Evolutionary conservation across 2,888 invertebrate genomes (phyloP).

Genomic region (Lasioglossum marginatum): DNA sequence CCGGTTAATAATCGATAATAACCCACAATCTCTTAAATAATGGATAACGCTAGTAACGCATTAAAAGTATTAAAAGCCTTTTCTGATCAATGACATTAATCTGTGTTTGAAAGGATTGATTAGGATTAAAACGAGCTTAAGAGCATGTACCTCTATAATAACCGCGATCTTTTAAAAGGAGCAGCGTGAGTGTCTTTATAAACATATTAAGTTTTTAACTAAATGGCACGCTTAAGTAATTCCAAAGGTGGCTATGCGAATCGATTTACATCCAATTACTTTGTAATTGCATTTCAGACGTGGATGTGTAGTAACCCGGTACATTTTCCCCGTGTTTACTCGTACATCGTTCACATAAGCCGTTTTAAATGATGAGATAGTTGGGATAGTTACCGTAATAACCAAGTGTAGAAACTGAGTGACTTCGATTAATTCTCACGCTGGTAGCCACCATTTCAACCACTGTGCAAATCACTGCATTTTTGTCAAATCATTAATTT

Average conservation of each 20-base stretch:
- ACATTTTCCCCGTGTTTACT: not conserved
- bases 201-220: slow-evolving; percentile 16
- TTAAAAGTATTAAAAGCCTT: not conserved
- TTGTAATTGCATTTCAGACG: slow-evolving; percentile 34
- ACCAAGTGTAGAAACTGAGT: not conserved
- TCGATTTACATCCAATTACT: slow-evolving; percentile 42
- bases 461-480: not conserved
- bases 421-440: not conserved
- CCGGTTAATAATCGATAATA: not conserved
- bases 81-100: not conserved
- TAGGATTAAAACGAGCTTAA: not conserved
- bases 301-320: slow-evolving; percentile 4
- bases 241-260: slow-evolving; percentile 23
- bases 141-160: not conserved
- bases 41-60: not conserved
- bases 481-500: not conserved
- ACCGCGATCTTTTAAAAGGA: slow-evolving; percentile 8
- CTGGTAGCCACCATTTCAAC: not conserved
- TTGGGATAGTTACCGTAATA: not conserved
- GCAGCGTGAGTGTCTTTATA: not conserved
- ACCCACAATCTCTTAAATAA: not conserved
- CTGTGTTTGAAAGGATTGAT: not conserved
- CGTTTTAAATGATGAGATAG: slow-evolving; percentile 17
- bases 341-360: not conserved
- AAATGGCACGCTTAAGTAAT: slow-evolving; percentile 22